Conservation (phyloP, 2,888 invertebrate species). For the Coenonympha arcania region DNA sequence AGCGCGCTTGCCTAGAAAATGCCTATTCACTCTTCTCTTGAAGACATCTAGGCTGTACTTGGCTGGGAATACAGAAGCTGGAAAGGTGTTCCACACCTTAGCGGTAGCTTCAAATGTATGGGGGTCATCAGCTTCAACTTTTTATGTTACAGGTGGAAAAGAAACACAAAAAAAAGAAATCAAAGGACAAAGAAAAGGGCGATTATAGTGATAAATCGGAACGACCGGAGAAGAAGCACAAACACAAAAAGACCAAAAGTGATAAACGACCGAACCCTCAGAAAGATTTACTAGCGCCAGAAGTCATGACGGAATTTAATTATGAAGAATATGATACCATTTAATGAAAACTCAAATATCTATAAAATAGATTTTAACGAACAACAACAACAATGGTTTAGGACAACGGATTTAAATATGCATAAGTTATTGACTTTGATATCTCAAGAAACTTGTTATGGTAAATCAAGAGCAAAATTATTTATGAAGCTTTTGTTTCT, state of each 20-base stretch:
- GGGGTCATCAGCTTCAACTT: too few relatives aligned
- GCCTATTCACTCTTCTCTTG: too few relatives aligned
- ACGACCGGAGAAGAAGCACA: slow-evolving; percentile 73
- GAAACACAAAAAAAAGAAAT: slow-evolving; percentile 73
- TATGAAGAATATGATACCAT: slow-evolving; percentile 64
- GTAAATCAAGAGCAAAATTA: too few relatives aligned
- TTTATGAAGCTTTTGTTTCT: too few relatives aligned
- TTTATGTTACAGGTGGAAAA: slow-evolving; percentile 39
- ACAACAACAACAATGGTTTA: not conserved
- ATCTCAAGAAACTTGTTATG: too few relatives aligned
- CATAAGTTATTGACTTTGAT: not conserved
- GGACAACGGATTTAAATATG: not conserved
- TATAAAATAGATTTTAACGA: not conserved
- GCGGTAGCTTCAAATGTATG: too few relatives aligned
- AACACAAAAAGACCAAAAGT: slow-evolving; percentile 68
- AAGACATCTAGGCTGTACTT: too few relatives aligned
- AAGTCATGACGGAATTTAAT: slow-evolving; percentile 38
- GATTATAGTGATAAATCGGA: slow-evolving; percentile 67
- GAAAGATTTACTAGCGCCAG: slow-evolving; percentile 60
- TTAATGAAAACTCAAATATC: slow-evolving; percentile 33
- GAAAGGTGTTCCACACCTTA: too few relatives aligned
- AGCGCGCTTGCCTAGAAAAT: too few relatives aligned
- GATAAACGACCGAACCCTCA: slow-evolving; percentile 61
- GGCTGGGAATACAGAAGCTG: too few relatives aligned
- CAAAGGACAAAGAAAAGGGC: slow-evolving; percentile 69